A percentile compares a stretch with the other conserved stretches of the same genome.
Evolutionary conservation across 2,888 invertebrate species (phyloP).

Genomic region (Hydriomena furcata): DNA sequence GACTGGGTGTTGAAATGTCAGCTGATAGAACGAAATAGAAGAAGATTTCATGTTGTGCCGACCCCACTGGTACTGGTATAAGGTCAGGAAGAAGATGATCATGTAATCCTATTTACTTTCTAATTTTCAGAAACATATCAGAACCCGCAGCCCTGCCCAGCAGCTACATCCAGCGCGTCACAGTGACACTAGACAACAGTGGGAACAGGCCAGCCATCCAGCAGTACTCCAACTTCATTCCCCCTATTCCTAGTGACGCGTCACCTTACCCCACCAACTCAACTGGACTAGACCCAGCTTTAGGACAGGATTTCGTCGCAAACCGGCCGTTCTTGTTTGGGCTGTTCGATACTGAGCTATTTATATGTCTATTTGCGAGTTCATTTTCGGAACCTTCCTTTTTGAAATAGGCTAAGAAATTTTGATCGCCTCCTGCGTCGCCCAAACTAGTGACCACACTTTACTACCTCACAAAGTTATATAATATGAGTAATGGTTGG

Average conservation of each 20-base stretch:
- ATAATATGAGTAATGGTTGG: no score
- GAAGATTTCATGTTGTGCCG: no score
- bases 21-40: no score
- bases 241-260: not conserved
- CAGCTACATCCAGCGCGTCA: conserved; percentile 37
- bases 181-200: conserved; percentile 33
- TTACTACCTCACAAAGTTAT: no score
- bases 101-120: no score
- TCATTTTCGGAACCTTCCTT: conserved; percentile 39
- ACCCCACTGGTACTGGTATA: no score
- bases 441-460: no score
- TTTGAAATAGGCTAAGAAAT: no score
- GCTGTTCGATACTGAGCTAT: conserved; percentile 41
- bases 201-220: conserved; percentile 33
- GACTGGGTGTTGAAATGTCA: no score
- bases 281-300: conserved; percentile 32
- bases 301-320: conserved; percentile 43
- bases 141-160: conserved; percentile 35
- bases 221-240: conserved; percentile 19
- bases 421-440: no score
- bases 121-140: conserved; percentile 39
- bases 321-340: conserved; percentile 48
- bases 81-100: no score
- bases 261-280: conserved; percentile 20
- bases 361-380: conserved; percentile 40